Base-by-base conservation (phyloP, 1,140 invertebrate genomes). In the Liolophura sinensis region DNA sequence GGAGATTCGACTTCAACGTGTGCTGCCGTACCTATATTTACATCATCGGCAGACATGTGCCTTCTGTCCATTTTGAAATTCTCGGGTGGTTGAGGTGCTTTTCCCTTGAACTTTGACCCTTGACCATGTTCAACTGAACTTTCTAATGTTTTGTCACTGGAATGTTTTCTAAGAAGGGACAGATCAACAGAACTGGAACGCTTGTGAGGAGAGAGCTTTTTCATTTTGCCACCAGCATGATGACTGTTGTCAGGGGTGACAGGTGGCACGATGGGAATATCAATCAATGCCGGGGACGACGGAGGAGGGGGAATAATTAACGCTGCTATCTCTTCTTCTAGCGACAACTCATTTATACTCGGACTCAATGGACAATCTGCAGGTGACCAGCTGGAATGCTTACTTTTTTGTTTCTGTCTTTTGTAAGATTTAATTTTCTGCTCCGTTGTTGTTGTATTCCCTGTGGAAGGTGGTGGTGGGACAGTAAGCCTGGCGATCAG, bases 241-340 rank as follows among this genome's bases (percentile, higher is more conserved):
- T 59, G 40, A 46, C 47, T 54, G 7, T 27, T 25, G 27, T 66
- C 67, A 40, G 31, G 31, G 31, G 31, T 40, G 9, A 68, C 58
- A 9, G 76, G 72, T 24, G 76, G 73, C 40, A 77, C 74, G 52
- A 78, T 74, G 16, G 68, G 52, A 56, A 74, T 76, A n/a, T 77
- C 68, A 47, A 49, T 49, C 24, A 49, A 61, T 18, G 48, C 48
- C 12, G 61, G 49, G 25, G 57, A 85, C 3, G 84, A 77, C 0
- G 92, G 92, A 0, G 92, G 92, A 4, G 92, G 92, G 48, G 92
- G 92, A 76, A 93, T 93, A 48, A 93, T 92, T 66, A 91, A 91
- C 0, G 90, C 89, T 84, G 91, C 89, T 52, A 93, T 91, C 83
- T 93, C 90, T 81, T 92, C 78, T 18, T 71, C 66, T 5, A 70